Evolutionary conservation across 2,113 vertebrate species (phyloP), one percentile per base, ranked within the genome.

Genomic region (Cercocebus atys): DNA sequence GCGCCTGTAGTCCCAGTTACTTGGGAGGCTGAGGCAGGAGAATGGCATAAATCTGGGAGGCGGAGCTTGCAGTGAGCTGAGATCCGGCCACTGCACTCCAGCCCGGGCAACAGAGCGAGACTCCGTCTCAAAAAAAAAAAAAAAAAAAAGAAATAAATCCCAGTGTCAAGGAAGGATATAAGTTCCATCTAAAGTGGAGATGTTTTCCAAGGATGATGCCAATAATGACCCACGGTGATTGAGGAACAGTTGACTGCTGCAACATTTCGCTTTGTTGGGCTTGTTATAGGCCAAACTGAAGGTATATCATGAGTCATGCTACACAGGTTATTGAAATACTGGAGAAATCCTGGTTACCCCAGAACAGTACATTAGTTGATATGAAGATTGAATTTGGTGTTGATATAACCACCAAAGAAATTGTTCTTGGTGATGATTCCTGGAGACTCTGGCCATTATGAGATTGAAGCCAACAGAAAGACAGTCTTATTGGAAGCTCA

Each of bases 341-440:
- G 97, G 99, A 99, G 97, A 99, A 99, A 95, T 98, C 99, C 52
- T 99, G 99, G 99, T 98, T 99, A 86, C 99, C 99, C 16, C 99
- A 99, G 98, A 99, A 99, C 97, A 99, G 99, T 98, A 99, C 99
- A 0, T 97, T 99, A 92, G 99, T 99, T 88, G 99, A 99, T 97
- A 99, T 99, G 99, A 99, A 99, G 99, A 99, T 99, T 80, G 99
- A 99, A 97, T 99, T 99, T 98, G 99, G 99, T 12, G 99, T 99
- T 80, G 99, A 99, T 96, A 97, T 99, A 96, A 99, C 98, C 91
- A 99, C 99, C 68, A 99, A 99, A 98, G 99, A 99, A 98, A 99
- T 99, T 32, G 98, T 99, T 92, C 99, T 99, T 57, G 99, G 99
- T 76, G 99, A 99, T 27, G 99, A 99, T 90, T 99, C 99, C 0